A percentile compares a stretch with the other conserved stretches of the same genome.
Evolutionary conservation across 2,888 invertebrate species (phyloP).

Genomic region (Catonia carolina): DNA sequence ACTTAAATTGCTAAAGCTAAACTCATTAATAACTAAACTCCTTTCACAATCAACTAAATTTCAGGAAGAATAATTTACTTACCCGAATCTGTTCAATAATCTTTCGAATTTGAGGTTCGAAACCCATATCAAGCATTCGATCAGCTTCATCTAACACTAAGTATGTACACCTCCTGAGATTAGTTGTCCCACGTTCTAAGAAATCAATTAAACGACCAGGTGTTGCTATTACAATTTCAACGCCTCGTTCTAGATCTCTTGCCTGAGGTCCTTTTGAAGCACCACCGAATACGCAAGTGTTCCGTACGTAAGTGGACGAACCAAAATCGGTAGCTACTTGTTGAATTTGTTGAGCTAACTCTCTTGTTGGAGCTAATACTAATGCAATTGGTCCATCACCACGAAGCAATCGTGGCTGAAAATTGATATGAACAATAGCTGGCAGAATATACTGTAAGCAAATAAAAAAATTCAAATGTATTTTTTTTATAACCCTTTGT

Average conservation of each 20-base stretch:
- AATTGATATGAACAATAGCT: conserved; percentile 92
- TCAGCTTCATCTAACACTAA: conserved; percentile 87
- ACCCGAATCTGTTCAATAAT: conserved; percentile 83
- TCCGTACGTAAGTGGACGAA: conserved; percentile 75
- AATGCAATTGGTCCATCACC: conserved; percentile 92
- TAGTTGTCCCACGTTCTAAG: conserved; percentile 69
- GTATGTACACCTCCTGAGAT: conserved; percentile 80
- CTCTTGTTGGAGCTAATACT: conserved; percentile 83
- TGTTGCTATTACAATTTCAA: conserved; percentile 83
- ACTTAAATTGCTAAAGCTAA: too few relatives aligned
- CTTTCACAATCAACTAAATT: too few relatives aligned
- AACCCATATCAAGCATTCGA: conserved; percentile 96
- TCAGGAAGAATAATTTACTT: too few relatives aligned
- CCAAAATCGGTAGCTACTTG: conserved; percentile 91
- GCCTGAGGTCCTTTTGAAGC: conserved; percentile 91
- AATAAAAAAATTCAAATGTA: conserved; percentile 42
- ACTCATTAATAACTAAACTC: too few relatives aligned
- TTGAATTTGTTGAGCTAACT: conserved; percentile 86
- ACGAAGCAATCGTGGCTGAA: conserved; percentile 75
- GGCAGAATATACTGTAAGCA: conserved; percentile 68
- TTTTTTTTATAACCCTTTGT: neutral
- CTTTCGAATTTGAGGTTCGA: conserved; percentile 92
- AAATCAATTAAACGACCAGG: conserved; percentile 85
- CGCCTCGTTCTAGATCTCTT: conserved; percentile 65
- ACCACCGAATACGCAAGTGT: conserved; percentile 95